Percentiles rank a stretch among this genome's conserved stretches.
These are phyloP conservation scores for Trichechus manatus DNA, from an alignment of 2,113 vertebrate genomes.

Conservation along the genomic window DNA sequence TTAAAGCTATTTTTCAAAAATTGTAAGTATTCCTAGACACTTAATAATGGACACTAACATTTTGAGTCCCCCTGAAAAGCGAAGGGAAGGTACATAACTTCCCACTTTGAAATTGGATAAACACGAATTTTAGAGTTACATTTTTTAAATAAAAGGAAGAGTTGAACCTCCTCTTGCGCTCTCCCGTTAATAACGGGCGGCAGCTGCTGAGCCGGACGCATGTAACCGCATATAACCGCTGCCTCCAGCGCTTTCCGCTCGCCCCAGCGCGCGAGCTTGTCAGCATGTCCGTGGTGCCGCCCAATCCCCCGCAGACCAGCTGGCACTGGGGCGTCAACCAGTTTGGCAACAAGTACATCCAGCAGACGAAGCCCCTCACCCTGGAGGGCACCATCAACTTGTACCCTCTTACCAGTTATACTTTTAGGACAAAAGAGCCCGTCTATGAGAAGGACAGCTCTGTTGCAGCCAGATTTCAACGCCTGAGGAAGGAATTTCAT, in stretches of 20 bases:
- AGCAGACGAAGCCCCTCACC: background rate
- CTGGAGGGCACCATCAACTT: background rate
- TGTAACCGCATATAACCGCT: slow-evolving; percentile 46
- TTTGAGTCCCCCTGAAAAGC: background rate
- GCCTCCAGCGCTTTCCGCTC: background rate
- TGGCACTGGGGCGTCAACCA: background rate
- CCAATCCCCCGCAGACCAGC: background rate
- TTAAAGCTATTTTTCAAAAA: slow-evolving; percentile 30
- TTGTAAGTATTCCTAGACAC: background rate
- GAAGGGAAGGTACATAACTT: background rate
- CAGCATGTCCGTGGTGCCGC: background rate
- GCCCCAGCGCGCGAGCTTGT: background rate
- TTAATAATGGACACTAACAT: background rate
- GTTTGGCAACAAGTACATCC: background rate
- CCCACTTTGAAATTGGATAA: slow-evolving; percentile 27
- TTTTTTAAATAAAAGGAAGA: background rate
- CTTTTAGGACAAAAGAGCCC: slow-evolving; percentile 98
- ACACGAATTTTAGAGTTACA: background rate
- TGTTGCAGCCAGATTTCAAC: slow-evolving; percentile 96
- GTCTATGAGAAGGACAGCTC: slow-evolving; percentile 99
- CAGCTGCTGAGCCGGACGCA: background rate
- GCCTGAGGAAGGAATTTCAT: slow-evolving; percentile 99
- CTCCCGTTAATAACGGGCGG: slow-evolving; percentile 78
- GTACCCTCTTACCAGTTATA: slow-evolving; percentile 98
- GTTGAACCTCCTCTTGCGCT: background rate